Percentiles rank a stretch among this genome's conserved stretches.
phyloP scores from a whole-genome alignment of 64 coral and sea anemone species.

The Trachythela sp. region DNA sequence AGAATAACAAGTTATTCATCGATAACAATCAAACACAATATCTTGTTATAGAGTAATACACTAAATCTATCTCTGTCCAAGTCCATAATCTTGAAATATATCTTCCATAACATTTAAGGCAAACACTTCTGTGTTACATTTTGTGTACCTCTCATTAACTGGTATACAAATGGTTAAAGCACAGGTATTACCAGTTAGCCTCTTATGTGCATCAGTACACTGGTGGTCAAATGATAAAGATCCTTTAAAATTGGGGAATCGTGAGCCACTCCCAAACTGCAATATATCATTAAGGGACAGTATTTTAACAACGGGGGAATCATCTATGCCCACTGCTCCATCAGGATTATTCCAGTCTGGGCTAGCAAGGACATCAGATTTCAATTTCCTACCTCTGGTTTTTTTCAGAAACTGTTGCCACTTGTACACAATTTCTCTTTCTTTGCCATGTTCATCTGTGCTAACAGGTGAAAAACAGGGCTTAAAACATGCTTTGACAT shows the following conservation, averaged over 20 bases:
- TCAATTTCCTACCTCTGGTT: slow-evolving; percentile 22
- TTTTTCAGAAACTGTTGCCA: slow-evolving; percentile 31
- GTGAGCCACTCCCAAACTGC: slow-evolving; percentile 58
- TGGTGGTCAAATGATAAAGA: slow-evolving; percentile 47
- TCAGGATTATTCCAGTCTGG: not conserved
- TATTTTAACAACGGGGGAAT: not conserved
- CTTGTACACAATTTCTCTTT: slow-evolving; percentile 59
- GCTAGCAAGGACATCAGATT: slow-evolving; percentile 25
- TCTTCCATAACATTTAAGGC: slow-evolving; percentile 44
- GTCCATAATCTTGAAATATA: slow-evolving; percentile 35
- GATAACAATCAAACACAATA: not conserved
- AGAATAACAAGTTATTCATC: not conserved
- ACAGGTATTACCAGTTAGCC: slow-evolving; percentile 52
- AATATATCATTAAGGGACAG: slow-evolving; percentile 46
- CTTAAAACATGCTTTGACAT: slow-evolving; percentile 2
- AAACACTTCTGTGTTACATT: slow-evolving; percentile 24
- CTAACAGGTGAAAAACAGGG: not conserved
- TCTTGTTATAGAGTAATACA: not conserved
- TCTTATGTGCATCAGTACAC: slow-evolving; percentile 1
- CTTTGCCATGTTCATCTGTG: slow-evolving; percentile 5
- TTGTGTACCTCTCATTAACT: slow-evolving; percentile 47
- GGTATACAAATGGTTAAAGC: slow-evolving; percentile 52
- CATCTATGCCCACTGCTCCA: not conserved
- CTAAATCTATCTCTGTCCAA: slow-evolving; percentile 23
- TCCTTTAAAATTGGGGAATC: slow-evolving; percentile 48